Evolutionary conservation across 2,888 invertebrate genomes (phyloP), one percentile per base, ranked within the genome.

Genomic region (Herminia tarsipennalis): DNA sequence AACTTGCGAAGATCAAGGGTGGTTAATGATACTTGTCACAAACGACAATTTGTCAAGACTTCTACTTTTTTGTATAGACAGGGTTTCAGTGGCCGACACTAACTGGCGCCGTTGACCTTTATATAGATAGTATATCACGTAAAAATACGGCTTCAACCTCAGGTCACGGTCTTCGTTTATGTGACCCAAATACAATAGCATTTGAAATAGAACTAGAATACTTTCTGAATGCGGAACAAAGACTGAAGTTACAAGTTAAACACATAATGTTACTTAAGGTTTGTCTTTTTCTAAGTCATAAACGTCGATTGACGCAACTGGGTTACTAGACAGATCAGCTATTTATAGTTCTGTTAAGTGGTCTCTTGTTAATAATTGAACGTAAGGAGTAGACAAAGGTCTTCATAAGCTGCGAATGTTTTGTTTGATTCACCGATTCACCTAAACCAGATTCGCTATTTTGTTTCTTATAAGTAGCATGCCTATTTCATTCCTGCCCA

Each of bases 121-220:
- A 8, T 36, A 13, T 20, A 14, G 38, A 40, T 32, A 39, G 27
- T 41, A 28, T 35, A 40, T 44, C 18, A 17, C 34, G 25, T 24
- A 22, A 20, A 18, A 8, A 32, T 21, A 32, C 20, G 39, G 56
- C 44, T 56, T 41, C 44, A 42, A 41, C 9, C 21, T 3, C 30
- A 25, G 58, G 61, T 61, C 52, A 59, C 29, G 47, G 44, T 27
- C 61, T 27, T 28, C 30, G 29, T 46, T 51, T 30, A 30, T 29
- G 32, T 56, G 56, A 51, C 43, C 61, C 43, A 61, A 51, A 58
- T n/a, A n/a, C n/a, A n/a, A n/a, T n/a, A n/a, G 46, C 20, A 33
- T 43, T 32, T 34, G 12, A 46, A 42, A 34, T 43, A 28, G 8
- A 14, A 12, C 17, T 8, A 18, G 0, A 36, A 5, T 8, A 5